These are phyloP conservation scores for Apamea crenata DNA, from an alignment of 2,888 invertebrate species.

Conservation along the genomic window DNA sequence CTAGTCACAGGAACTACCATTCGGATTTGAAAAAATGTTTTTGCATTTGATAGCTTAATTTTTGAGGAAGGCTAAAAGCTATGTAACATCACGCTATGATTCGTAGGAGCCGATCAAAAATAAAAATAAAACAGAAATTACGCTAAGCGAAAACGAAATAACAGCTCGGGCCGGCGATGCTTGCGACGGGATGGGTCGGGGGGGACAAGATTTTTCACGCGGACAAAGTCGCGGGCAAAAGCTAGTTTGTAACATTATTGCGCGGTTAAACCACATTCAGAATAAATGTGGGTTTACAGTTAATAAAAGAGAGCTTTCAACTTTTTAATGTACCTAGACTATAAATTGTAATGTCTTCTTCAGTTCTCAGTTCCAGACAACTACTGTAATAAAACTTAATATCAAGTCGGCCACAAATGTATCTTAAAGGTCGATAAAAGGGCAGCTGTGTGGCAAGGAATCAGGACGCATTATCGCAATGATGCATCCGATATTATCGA, in stretches of 20 bases:
- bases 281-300: constrained; percentile 31
- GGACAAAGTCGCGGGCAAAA: neutral
- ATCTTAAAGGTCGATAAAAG: neutral
- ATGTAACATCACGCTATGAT: too few species aligned
- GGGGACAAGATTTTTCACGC: neutral
- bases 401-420: neutral
- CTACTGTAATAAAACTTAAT: constrained; percentile 39
- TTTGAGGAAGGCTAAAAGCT: too few species aligned
- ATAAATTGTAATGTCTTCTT: constrained; percentile 31
- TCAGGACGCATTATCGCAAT: too few species aligned
- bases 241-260: neutral
- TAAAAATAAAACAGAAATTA: too few species aligned
- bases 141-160: too few species aligned
- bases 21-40: too few species aligned
- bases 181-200: neutral
- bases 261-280: constrained; percentile 3
- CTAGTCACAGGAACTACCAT: too few species aligned
- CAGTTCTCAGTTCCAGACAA: constrained; percentile 23
- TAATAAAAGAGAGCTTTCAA: constrained; percentile 25
- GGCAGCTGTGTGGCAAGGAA: neutral
- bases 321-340: constrained; percentile 13
- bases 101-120: too few species aligned
- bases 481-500: too few species aligned
- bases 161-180: too few species aligned
- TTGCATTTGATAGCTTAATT: too few species aligned